Percentiles rank a stretch among this genome's conserved stretches.
Evolutionary conservation across 2,113 vertebrate species (phyloP).

Genomic region (Podarcis cretensis): DNA sequence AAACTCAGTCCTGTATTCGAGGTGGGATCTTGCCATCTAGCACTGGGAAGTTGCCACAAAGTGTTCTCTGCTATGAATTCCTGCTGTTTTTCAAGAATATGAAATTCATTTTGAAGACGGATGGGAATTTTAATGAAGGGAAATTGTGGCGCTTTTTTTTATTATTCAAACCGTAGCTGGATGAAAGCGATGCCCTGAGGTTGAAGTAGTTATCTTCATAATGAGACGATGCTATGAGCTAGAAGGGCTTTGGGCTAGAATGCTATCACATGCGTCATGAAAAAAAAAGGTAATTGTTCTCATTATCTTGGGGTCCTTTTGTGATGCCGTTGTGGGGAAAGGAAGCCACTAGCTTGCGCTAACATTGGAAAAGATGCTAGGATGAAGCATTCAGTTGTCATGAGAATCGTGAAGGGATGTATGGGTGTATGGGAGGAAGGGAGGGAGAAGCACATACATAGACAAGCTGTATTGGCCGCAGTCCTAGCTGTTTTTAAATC

Average conservation of each 20-base stretch:
- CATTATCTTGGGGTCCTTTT: constrained; percentile 41
- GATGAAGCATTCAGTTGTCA: constrained; percentile 31
- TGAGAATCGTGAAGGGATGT: neutral
- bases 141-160: constrained; percentile 6
- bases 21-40: no score
- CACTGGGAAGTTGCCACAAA: neutral
- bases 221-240: constrained; percentile 59
- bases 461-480: neutral
- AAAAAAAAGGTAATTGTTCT: constrained; percentile 54
- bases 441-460: neutral
- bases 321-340: constrained; percentile 48
- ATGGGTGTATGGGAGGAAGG: rapidly evolving
- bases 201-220: constrained; percentile 55
- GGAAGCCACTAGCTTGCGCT: constrained; percentile 47
- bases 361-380: constrained; percentile 1
- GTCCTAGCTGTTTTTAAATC: neutral
- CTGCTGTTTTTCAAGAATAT: neutral
- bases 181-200: constrained; percentile 36
- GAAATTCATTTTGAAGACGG: constrained; percentile 4
- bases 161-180: constrained; percentile 34
- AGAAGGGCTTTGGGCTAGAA: constrained; percentile 47
- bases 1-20: neutral
- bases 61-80: neutral
- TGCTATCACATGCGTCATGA: constrained; percentile 50
- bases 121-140: constrained; percentile 24